These are phyloP conservation scores for Mico argentatus DNA, from an alignment of 2,797 vertebrate species.

Conservation along the genomic window DNA sequence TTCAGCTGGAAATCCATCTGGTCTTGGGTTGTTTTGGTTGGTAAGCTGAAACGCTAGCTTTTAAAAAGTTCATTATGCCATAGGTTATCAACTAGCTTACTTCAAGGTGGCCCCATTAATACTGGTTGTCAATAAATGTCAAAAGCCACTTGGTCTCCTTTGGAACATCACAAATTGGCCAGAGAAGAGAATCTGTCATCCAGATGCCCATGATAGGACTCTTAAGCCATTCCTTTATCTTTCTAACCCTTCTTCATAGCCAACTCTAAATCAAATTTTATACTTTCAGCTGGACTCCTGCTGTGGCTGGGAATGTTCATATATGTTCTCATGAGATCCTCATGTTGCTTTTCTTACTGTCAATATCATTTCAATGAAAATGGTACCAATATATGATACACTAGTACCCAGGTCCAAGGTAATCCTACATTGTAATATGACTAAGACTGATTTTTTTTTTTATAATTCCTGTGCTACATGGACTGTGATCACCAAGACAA, in stretches of 20 bases:
- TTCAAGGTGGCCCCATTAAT: neutral
- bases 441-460: neutral
- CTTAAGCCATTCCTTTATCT: neutral
- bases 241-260: neutral
- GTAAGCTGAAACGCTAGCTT: neutral
- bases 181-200: neutral
- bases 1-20: neutral
- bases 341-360: neutral
- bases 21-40: neutral
- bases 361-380: neutral
- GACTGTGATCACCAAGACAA: neutral
- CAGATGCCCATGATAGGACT: neutral
- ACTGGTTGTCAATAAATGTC: neutral
- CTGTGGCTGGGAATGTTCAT: neutral
- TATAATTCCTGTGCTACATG: neutral
- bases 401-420: neutral
- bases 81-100: neutral
- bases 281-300: neutral
- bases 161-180: neutral
- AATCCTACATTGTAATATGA: neutral
- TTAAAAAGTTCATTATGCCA: neutral
- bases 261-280: neutral
- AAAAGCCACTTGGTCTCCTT: neutral
- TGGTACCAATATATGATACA: neutral
- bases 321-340: neutral